These are phyloP conservation scores for Manis crassicaudata DNA, from an alignment of 2,797 vertebrate genomes.

Conservation along the genomic window DNA sequence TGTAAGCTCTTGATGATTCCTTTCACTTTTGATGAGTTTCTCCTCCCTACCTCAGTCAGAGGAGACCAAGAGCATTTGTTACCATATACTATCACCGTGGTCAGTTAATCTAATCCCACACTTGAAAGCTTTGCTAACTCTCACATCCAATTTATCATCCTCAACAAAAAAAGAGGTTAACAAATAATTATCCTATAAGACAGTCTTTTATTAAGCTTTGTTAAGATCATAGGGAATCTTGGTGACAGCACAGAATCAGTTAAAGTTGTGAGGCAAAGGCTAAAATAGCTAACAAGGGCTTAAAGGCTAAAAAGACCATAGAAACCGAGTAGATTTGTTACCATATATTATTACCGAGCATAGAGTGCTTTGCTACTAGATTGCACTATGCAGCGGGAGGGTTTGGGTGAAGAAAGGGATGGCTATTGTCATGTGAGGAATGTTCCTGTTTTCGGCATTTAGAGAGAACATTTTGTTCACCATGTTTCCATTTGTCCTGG, in stretches of 20 bases:
- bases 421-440: not conserved
- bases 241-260: not conserved
- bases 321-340: no score
- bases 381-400: not conserved
- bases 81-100: not conserved
- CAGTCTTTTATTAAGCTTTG: not conserved
- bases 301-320: not conserved
- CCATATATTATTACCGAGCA: not conserved
- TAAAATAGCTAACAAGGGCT: not conserved
- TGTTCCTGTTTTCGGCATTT: not conserved
- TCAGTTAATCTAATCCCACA: slow-evolving; percentile 1
- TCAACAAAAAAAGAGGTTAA: not conserved
- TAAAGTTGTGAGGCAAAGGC: not conserved
- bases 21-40: not conserved
- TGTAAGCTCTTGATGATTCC: not conserved
- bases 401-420: not conserved
- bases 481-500: not conserved
- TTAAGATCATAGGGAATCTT: not conserved
- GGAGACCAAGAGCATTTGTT: not conserved
- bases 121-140: not conserved
- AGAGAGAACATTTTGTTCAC: not conserved
- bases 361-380: not conserved
- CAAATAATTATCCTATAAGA: not conserved
- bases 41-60: not conserved
- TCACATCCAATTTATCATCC: not conserved